Evolutionary conservation across 2,113 vertebrate species (phyloP).

Genomic region (Falcunculus frontatus): DNA sequence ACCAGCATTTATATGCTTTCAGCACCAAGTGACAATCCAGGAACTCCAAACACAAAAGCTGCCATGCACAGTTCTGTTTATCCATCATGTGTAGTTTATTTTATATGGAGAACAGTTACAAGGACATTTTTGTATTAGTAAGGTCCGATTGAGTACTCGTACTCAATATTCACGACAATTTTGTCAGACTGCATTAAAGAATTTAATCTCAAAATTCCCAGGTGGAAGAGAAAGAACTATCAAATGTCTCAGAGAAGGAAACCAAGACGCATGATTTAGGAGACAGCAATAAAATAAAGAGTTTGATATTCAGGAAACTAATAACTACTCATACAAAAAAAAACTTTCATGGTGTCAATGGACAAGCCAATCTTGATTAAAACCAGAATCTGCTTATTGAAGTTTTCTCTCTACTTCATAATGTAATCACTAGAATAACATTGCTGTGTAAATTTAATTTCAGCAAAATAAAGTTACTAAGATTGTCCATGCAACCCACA

Average conservation of each 20-base stretch:
- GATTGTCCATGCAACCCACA: background rate
- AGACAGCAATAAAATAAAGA: background rate
- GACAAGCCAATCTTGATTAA: slow-evolving; percentile 6
- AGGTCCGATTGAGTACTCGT: background rate
- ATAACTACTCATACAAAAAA: background rate
- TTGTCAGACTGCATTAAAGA: background rate
- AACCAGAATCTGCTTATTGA: background rate
- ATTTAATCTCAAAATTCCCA: slow-evolving; percentile 9
- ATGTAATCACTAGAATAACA: slow-evolving; percentile 5
- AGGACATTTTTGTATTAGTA: background rate
- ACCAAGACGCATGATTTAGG: background rate
- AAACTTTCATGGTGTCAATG: background rate
- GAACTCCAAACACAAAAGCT: background rate
- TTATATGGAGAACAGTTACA: background rate
- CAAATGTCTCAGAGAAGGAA: background rate
- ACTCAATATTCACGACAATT: background rate
- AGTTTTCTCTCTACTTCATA: background rate
- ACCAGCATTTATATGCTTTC: background rate
- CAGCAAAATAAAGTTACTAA: background rate
- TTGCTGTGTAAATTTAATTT: background rate
- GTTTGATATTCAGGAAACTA: background rate
- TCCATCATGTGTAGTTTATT: background rate
- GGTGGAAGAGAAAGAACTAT: background rate
- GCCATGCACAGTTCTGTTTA: background rate
- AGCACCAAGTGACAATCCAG: background rate